phyloP scores from a whole-genome alignment of 2,113 vertebrate genomes.

The Hyperopisus bebe region DNA sequence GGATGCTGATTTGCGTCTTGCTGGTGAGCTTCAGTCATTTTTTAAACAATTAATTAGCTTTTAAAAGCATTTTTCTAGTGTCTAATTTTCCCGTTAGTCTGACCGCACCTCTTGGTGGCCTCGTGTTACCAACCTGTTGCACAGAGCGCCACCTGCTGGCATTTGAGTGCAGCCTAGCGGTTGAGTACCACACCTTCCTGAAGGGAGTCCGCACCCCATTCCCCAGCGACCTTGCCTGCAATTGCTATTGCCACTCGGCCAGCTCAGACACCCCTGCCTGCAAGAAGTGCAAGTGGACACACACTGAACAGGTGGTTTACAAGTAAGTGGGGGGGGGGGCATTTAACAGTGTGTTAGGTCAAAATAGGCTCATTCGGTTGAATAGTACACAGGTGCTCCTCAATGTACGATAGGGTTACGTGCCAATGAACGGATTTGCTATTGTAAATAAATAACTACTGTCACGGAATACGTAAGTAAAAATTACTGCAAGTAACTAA shows the following conservation, averaged over 20 bases:
- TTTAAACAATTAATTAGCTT: background rate
- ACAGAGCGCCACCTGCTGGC: slow-evolving; percentile 32
- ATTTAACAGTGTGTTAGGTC: background rate
- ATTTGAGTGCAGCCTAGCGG: slow-evolving; percentile 43
- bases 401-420: background rate
- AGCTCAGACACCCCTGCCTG: slow-evolving; percentile 29
- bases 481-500: background rate
- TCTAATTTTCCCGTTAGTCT: background rate
- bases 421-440: background rate
- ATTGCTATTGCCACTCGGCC: slow-evolving; percentile 31
- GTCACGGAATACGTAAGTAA: background rate
- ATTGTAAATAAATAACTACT: background rate
- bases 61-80: background rate
- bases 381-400: background rate
- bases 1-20: slow-evolving; percentile 59
- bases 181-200: slow-evolving; percentile 50
- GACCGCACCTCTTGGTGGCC: background rate
- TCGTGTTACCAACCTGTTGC: background rate
- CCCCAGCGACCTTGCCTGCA: background rate
- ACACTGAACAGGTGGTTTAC: slow-evolving; percentile 21
- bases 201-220: background rate
- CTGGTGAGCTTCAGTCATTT: slow-evolving; percentile 52
- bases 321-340: slow-evolving; percentile 32
- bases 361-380: background rate
- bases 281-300: slow-evolving; percentile 24